These are phyloP conservation scores for Triplophysa bombifrons DNA, from an alignment of 2,797 vertebrate genomes.

Conservation along the genomic window DNA sequence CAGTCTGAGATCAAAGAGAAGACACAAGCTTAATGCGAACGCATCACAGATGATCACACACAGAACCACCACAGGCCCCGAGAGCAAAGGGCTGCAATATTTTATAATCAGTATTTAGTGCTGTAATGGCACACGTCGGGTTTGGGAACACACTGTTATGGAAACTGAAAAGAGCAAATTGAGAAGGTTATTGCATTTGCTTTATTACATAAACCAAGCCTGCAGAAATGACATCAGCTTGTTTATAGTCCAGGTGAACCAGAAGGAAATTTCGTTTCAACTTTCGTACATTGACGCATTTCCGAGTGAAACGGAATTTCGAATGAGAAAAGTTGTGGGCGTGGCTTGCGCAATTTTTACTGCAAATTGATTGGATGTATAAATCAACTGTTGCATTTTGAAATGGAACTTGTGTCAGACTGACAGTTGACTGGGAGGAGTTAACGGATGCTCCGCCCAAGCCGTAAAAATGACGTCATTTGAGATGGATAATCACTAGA, in stretches of 20 bases:
- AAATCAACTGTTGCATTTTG: too few species aligned
- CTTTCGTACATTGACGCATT: too few species aligned
- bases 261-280: too few species aligned
- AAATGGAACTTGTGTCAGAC: too few species aligned
- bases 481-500: too few species aligned
- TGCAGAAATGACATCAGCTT: background rate
- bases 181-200: background rate
- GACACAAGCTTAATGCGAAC: background rate
- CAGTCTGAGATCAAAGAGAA: background rate
- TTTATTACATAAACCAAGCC: background rate
- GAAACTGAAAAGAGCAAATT: background rate
- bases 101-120: conserved; percentile 8
- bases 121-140: background rate
- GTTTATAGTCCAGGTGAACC: background rate
- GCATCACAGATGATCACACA: background rate
- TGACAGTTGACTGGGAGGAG: too few species aligned
- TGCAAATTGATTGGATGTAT: too few species aligned
- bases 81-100: background rate
- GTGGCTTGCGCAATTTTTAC: too few species aligned
- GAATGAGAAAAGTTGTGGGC: too few species aligned
- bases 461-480: too few species aligned
- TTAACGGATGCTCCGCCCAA: too few species aligned
- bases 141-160: background rate
- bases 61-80: background rate
- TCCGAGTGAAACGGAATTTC: too few species aligned